Evolutionary conservation across 2,888 invertebrate genomes (phyloP).

Genomic region (Drosophila sordidapex): DNA sequence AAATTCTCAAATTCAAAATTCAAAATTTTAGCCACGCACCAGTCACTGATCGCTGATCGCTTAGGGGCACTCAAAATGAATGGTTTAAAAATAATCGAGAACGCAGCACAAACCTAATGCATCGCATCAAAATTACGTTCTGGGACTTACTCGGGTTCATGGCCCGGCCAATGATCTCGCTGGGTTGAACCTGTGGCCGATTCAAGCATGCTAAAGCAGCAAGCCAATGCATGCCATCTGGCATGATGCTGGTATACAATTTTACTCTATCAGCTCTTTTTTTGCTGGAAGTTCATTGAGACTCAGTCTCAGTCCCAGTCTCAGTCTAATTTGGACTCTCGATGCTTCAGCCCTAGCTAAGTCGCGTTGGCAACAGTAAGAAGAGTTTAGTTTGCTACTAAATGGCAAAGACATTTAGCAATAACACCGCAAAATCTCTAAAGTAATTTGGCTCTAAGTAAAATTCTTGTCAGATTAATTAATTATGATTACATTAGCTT

Average conservation of each 20-base stretch:
- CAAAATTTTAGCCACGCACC: constrained; percentile 28
- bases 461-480: not conserved
- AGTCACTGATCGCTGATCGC: not conserved
- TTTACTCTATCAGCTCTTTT: not conserved
- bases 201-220: constrained; percentile 26
- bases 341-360: constrained; percentile 27
- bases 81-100: constrained; percentile 50
- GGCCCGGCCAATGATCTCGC: constrained; percentile 62
- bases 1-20: constrained; percentile 10
- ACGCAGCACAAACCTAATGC: constrained; percentile 2
- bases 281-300: constrained; percentile 21
- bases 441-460: not conserved
- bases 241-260: constrained; percentile 10
- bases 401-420: not conserved
- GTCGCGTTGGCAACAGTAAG: constrained; percentile 32
- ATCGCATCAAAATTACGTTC: not conserved
- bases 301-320: not conserved
- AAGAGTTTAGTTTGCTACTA: constrained; percentile 17
- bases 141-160: constrained; percentile 35
- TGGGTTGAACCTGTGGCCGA: constrained; percentile 49
- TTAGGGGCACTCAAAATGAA: constrained; percentile 10
- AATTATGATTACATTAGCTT: not conserved
- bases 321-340: constrained; percentile 12
- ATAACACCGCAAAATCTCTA: not conserved
- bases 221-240: not conserved